Evolutionary conservation across 2,113 vertebrate species (phyloP), one percentile per base, ranked within the genome.

Genomic region (Manacus vitellinus): DNA sequence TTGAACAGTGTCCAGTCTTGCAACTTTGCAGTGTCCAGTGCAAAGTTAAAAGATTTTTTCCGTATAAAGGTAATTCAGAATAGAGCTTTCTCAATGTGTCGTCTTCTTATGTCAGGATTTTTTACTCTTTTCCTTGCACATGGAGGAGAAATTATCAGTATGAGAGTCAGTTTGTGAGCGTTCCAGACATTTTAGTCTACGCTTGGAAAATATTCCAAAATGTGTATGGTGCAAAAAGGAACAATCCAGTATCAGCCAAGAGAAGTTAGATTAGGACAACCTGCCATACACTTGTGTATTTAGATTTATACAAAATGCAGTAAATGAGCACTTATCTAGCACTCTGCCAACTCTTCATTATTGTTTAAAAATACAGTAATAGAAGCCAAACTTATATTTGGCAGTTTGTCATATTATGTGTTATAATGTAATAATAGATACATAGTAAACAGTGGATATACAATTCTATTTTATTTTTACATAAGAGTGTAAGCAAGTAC

Each of bases 401-500:
- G 84, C 89, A 88, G 77, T 93, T 96, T 96, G 84, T 91, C 62
- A 43, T 94, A 76, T 79, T 79, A 54, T 81, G 25, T 92, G 30
- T 76, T 96, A 66, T 76, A 94, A 82, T 91, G 27, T 82, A 85
- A 85, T 84, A 96, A 94, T 91, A 79, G 92, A 94, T 96, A 96
- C 94, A 94, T 94, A 96, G 83, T 93, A 92, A 97, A 56, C 86
- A 62, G 72, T 80, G 88, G 92, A 71, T 94, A 82, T 88, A 92
- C 28, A 95, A 81, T 92, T 97, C 91, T 94, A 4, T 95, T 96
- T 95, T 94, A 95, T 96, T 97, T 95, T 96, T 94, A 47, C 3
- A 0, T 41, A 49, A 23, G 43, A 33, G 33, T 31, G 22, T 74
- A 63, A 88, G 51, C 20, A 75, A 89, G 43, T 49, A 43, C 33